Base-by-base conservation (phyloP, 2,113 vertebrate species). In the Anoura caudifer region DNA sequence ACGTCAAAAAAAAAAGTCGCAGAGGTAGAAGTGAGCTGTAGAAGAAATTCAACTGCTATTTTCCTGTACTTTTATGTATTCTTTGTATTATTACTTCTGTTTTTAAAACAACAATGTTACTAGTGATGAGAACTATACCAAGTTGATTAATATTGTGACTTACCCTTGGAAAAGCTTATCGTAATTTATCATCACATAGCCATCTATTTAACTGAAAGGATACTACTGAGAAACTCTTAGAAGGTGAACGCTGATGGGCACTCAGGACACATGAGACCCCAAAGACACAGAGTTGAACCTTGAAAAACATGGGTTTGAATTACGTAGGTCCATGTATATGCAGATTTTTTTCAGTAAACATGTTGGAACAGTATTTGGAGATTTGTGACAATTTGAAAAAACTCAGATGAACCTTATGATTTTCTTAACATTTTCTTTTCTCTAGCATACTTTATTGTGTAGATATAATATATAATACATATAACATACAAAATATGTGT, bases 131-230 rank as follows among this genome's bases (percentile, higher is more conserved):
- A 95, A 90, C 17, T 83, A 63, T 50, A 70, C 50, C 89, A 83
- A 90, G 17, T 92, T 22, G 17, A 50, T 91, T 82, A 95, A 94
- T 84, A 36, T 94, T 91, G 54, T 77, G 63, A 89, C n/a, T 96
- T 92, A 33, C 65, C 6, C 47, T 94, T 96, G 67, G 77, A 91
- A 93, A 87, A 91, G 22, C 36, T 91, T 89, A 50, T 31, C 56
- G 17, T 85, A 26, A 94, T 80, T 96, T 94, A 76, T 75, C 47
- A 33, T 85, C 41, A 92, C 41, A 54, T 43, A 92, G 47, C 47
- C 56, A 63, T 95, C 28, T 75, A 88, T 24, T 77, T 94, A 94
- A 88, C 20, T 89, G 56, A 92, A 92, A 87, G 28, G 4, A 9
- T 86, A 83, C 14, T 83, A 33, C 33, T 76, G n/a, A 75, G 56